These are phyloP conservation scores for Limnephilus marmoratus DNA, from an alignment of 2,888 invertebrate genomes.

Conservation along the genomic window DNA sequence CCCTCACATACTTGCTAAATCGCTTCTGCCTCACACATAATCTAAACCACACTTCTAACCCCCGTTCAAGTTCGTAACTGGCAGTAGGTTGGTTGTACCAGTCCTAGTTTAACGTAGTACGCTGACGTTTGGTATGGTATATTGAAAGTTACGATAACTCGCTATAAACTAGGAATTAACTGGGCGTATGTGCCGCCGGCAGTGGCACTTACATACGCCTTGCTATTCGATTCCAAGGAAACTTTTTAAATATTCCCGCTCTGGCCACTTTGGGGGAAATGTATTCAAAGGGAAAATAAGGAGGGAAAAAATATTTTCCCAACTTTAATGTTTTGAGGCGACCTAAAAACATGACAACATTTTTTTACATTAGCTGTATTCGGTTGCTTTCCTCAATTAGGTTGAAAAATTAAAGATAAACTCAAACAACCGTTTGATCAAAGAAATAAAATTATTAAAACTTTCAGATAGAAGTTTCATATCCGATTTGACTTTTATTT, in stretches of 20 bases:
- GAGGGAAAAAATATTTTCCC: neutral
- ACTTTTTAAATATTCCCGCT: neutral
- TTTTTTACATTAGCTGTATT: neutral
- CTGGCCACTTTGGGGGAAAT: neutral
- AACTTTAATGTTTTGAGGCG: neutral
- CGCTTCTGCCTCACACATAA: neutral
- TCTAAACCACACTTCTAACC: neutral
- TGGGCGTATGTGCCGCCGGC: slow-evolving; percentile 31
- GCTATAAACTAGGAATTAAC: slow-evolving; percentile 56
- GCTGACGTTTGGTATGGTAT: neutral
- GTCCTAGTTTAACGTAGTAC: neutral
- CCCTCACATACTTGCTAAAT: neutral
- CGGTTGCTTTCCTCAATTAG: neutral
- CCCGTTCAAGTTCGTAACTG: neutral
- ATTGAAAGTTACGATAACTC: slow-evolving; percentile 55
- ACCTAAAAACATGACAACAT: neutral
- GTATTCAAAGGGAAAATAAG: neutral
- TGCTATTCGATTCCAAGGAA: neutral
- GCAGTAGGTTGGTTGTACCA: neutral
- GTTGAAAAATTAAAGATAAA: neutral
- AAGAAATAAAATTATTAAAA: neutral
- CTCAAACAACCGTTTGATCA: too few species aligned
- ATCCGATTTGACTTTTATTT: too few species aligned
- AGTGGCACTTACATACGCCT: neutral
- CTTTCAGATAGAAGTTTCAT: neutral